These are phyloP conservation scores for Calliopsis andreniformis DNA, from an alignment of 1,140 invertebrate genomes.

Conservation along the genomic window DNA sequence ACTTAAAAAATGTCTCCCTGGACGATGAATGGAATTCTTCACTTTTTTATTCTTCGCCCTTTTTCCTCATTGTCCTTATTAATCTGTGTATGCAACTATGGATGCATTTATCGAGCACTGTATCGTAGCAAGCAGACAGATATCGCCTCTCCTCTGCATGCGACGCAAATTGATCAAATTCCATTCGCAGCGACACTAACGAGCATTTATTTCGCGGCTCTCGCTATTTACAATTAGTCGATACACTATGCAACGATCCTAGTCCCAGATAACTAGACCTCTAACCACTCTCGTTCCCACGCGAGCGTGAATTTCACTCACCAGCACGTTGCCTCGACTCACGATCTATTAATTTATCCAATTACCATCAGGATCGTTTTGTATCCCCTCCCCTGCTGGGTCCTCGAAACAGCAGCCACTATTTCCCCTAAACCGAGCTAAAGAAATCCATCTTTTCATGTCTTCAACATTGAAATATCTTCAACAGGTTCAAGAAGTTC, in stretches of 20 bases:
- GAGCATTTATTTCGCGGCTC: slow-evolving; percentile 47
- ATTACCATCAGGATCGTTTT: slow-evolving; percentile 65
- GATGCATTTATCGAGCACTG: no score
- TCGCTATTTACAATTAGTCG: slow-evolving; percentile 43
- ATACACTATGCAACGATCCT: slow-evolving; percentile 34
- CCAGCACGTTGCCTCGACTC: slow-evolving; percentile 43
- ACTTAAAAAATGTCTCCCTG: no score
- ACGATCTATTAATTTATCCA: slow-evolving; percentile 67
- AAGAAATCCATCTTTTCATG: no score
- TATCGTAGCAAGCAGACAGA: not conserved
- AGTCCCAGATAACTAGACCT: slow-evolving; percentile 56
- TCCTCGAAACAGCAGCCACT: no score
- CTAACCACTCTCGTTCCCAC: slow-evolving; percentile 47
- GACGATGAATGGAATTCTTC: no score
- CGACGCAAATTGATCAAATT: slow-evolving; percentile 12
- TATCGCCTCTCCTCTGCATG: no score
- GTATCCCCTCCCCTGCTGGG: no score
- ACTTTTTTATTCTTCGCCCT: no score
- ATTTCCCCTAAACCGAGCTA: no score
- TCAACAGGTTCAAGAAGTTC: not conserved
- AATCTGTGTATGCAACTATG: no score
- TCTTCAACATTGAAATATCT: no score
- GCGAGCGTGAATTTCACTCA: slow-evolving; percentile 13
- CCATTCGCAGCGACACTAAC: slow-evolving; percentile 1
- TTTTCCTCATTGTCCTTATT: no score